Evolutionary conservation across 92 coral and sea anemone species (phyloP), one percentile per base, ranked within the genome.

Genomic region (Parazoanthus darwini): DNA sequence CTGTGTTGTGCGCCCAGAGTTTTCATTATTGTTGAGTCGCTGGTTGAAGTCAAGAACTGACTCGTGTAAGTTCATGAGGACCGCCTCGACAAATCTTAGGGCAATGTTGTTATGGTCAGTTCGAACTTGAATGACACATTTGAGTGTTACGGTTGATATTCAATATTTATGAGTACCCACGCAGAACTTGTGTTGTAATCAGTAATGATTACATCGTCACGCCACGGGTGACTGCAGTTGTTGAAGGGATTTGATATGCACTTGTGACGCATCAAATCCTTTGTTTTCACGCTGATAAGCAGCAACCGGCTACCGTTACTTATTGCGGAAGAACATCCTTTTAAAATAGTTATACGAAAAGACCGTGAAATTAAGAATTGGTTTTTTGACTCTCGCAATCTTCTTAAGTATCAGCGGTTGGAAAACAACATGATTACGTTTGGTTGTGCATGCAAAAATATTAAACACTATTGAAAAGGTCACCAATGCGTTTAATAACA

Each of bases 31-130:
- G 82, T 86, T 38, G 36, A 65, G 36, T 23, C 56, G 25, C 26
- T 22, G 82, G 39, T 20, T 86, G 73, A 51, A 74, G 68, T 74
- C 80, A 20, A 77, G 16, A 23, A 86, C 71, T 8, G 82, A 35
- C 16, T 58, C 71, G 82, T 76, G 25, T 20, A 86, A 26, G 56
- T 58, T 78, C 89, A 84, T 84, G 67, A 84, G 33, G 79, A 46
- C 87, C 2, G 7, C 65, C 23, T 46, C 25, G 26, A 15, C 0
- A 5, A 15, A 3, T 10, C 7, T n/a, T 6, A 8, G 33, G 39
- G 51, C 50, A 16, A 38, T 29, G 87, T 70, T 84, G 77, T 82
- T 82, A 14, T 81, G 71, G 77, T 10, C 39, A 14, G 9, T 73
- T 13, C 11, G 33, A 1, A 36, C 20, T 35, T 3, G 38, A 72